These are phyloP conservation scores for Sphaerodactylus townsendi DNA, from an alignment of 2,113 vertebrate genomes.

Conservation along the genomic window DNA sequence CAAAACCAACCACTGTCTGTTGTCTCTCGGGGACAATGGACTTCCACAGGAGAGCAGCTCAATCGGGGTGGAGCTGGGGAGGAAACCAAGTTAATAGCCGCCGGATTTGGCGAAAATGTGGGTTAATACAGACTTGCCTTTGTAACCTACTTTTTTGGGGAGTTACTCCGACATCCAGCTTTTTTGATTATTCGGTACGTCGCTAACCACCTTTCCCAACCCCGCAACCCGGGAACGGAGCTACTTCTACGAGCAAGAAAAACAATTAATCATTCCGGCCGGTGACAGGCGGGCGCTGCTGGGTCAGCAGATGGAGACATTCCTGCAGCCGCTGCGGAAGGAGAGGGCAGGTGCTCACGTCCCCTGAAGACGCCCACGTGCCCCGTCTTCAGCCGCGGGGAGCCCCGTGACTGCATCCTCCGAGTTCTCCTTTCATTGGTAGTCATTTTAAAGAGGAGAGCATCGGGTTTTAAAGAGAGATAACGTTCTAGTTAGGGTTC, in stretches of 20 bases:
- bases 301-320: not conserved
- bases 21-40: not conserved
- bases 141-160: slow-evolving; percentile 41
- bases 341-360: no score
- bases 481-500: no score
- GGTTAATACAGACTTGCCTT: slow-evolving; percentile 59
- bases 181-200: not conserved
- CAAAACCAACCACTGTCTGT: no score
- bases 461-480: no score
- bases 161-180: not conserved
- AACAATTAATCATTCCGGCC: not conserved
- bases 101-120: slow-evolving; percentile 22
- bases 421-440: no score
- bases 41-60: slow-evolving; percentile 1
- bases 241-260: not conserved
- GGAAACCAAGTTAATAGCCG: slow-evolving; percentile 18
- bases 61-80: not conserved
- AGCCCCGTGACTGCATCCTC: no score
- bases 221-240: not conserved
- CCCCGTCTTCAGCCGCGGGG: no score
- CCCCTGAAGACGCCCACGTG: no score
- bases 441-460: no score
- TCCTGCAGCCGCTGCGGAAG: no score
- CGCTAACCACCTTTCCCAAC: no score
- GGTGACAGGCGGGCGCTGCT: not conserved